These are phyloP conservation scores for Margarornis squamiger DNA, from an alignment of 2,797 vertebrate genomes.

Conservation along the genomic window DNA sequence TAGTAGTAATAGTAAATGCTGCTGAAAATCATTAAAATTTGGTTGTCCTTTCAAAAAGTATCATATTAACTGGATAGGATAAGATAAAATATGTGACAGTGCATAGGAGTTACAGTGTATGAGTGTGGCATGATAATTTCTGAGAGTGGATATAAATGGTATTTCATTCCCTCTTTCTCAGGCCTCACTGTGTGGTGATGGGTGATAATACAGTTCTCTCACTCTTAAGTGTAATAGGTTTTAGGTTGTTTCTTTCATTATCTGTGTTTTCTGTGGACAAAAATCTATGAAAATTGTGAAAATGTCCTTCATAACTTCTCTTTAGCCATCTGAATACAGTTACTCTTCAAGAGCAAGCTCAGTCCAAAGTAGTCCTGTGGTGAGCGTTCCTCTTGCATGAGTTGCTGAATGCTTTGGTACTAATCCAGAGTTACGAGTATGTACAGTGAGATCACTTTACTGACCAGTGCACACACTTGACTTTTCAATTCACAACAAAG, in stretches of 20 bases:
- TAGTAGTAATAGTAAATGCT: background rate
- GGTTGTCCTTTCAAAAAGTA: background rate
- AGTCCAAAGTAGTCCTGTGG: slow-evolving; percentile 89
- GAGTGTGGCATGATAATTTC: background rate
- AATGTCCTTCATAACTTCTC: slow-evolving; percentile 42
- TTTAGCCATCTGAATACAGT: slow-evolving; percentile 94
- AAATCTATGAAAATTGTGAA: slow-evolving; percentile 2
- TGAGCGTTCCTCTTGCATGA: slow-evolving; percentile 78
- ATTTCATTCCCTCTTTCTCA: slow-evolving; percentile 72
- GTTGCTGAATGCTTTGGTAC: background rate
- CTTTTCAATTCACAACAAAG: background rate
- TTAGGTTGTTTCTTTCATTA: background rate
- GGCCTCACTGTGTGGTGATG: slow-evolving; percentile 84
- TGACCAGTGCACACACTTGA: background rate
- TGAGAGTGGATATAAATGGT: background rate
- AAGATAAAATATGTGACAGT: background rate
- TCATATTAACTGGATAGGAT: background rate
- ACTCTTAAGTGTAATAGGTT: slow-evolving; percentile 83
- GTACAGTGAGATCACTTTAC: background rate
- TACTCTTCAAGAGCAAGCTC: slow-evolving; percentile 91
- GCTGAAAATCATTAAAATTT: background rate
- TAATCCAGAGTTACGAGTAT: background rate
- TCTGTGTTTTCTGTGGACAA: background rate
- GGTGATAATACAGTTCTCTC: slow-evolving; percentile 81
- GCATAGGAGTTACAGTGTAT: background rate